Percentiles rank a stretch among this genome's conserved stretches.
These are phyloP conservation scores for Agonopterix arenella DNA, from an alignment of 2,888 invertebrate genomes.

Conservation along the genomic window DNA sequence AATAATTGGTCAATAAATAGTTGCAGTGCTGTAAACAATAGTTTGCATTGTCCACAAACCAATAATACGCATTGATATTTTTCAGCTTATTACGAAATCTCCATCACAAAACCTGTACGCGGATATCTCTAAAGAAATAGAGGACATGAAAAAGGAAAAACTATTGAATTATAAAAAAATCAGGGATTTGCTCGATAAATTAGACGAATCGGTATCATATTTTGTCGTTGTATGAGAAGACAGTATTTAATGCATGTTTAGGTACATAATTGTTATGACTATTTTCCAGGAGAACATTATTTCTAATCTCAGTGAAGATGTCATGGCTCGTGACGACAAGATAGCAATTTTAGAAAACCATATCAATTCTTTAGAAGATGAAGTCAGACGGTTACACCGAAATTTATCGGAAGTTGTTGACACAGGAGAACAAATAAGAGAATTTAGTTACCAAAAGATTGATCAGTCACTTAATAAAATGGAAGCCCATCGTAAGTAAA, in stretches of 20 bases:
- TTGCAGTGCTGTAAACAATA: not conserved
- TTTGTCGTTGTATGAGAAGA: not conserved
- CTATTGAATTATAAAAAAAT: constrained; percentile 35
- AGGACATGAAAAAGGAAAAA: constrained; percentile 49
- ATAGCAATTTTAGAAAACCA: constrained; percentile 58
- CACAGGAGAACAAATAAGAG: constrained; percentile 47
- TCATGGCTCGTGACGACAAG: constrained; percentile 44
- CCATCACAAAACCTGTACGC: constrained; percentile 18
- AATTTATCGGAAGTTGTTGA: constrained; percentile 38
- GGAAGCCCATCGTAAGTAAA: constrained; percentile 58
- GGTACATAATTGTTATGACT: not conserved
- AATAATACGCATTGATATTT: constrained; percentile 3
- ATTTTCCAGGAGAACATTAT: constrained; percentile 46
- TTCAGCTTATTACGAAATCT: constrained; percentile 25
- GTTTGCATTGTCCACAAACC: not conserved
- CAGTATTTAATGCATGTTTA: not conserved
- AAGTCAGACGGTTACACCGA: constrained; percentile 44
- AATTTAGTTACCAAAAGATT: constrained; percentile 35
- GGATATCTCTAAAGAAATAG: constrained; percentile 41
- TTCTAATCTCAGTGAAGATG: constrained; percentile 36
- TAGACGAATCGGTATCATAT: constrained; percentile 48
- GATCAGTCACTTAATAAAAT: constrained; percentile 41
- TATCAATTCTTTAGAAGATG: constrained; percentile 54
- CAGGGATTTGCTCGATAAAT: constrained; percentile 38
- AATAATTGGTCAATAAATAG: not conserved